Base-by-base conservation (phyloP, 2,113 vertebrate species). In the Tyrannus savana region DNA sequence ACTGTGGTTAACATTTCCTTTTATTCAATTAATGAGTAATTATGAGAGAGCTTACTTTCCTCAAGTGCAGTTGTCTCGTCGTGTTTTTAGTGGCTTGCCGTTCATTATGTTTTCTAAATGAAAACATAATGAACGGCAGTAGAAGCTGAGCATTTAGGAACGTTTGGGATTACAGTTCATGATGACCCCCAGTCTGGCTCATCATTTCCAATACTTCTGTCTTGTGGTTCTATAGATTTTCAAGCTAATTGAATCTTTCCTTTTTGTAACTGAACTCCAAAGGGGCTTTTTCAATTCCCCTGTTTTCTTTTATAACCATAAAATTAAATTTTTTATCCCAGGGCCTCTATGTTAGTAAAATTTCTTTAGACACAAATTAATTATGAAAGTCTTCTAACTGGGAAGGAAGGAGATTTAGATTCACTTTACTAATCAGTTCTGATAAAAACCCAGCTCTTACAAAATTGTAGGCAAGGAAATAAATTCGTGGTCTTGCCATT, bases 191-290 rank as follows among this genome's bases (percentile, higher is more conserved):
- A 76, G 60, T 92, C 63, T 93, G 68, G 69, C 83, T 97, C 78
- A 94, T 97, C 25, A 62, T 95, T 97, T 97, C 81, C 87, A 95
- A 71, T 93, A 33, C 92, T 92, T 97, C 78, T 77, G 3, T 95
- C 92, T 91, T 94, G 55, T 74, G 80, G 83, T 44, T 47, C 83
- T 82, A 85, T 89, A 96, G 94, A 94, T 88, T 81, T 97, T 90
- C 78, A 69, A 85, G 91, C 96, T 97, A 97, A 97, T 96, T 98
- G 96, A 97, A 96, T 97, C 90, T 96, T 98, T 97, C 63, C 63
- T 93, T 95, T 96, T 95, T 96, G 49, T 92, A 89, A 96, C 46
- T 97, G 90, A 94, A 94, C 85, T 97, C 95, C 78, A 67, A 85
- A 96, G 92, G 92, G 82, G 23, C n/a, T 85, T 94, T 91, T 96